Evolutionary conservation across 2,113 vertebrate species (phyloP), one percentile per base, ranked within the genome.

Genomic region (Eolophus roseicapilla): DNA sequence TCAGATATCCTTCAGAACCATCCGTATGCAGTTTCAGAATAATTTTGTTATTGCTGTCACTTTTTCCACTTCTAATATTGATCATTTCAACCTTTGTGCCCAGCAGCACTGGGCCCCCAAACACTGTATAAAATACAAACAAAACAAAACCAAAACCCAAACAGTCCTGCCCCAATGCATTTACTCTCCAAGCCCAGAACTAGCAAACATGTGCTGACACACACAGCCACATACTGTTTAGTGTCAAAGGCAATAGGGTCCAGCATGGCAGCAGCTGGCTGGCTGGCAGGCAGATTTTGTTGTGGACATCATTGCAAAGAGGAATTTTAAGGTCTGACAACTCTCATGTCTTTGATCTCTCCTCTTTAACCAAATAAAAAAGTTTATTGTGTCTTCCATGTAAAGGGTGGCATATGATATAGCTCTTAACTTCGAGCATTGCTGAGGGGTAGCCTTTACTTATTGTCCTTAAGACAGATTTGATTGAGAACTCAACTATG

Each of bases 251-350:
- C 37, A 65, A 39, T 24, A 28, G 35, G 31, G 19, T 31, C n/a
- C 18, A 68, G 76, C 37, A 6, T 0, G 0, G 12, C 52, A 65
- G 18, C 25, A 47, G 79, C 63, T 7, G 0, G 8, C 12, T 6
- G 3, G 8, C n/a, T 39, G 44, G 10, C 35, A n/a, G n/a, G 59
- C 15, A 28, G 6, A 3, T 77, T 92, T 43, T 47, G 35, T 35
- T 43, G 46, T 1, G 14, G 37, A 10, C 43, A 59, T 71, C n/a
- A 15, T 8, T 74, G 50, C 46, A 74, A 90, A 55, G 55, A 63
- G 24, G 28, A 83, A 13, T 24, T 86, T 55, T 69, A 50, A 44
- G 53, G 62, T 28, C 23, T 55, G 31, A 19, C 39, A 27, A 9
- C 4, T 57, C 24, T 62, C 4, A 3, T 9, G 14, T 52, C 43